Base-by-base conservation (phyloP, 2,888 invertebrate species). In the Caenorhabditis becei region DNA sequence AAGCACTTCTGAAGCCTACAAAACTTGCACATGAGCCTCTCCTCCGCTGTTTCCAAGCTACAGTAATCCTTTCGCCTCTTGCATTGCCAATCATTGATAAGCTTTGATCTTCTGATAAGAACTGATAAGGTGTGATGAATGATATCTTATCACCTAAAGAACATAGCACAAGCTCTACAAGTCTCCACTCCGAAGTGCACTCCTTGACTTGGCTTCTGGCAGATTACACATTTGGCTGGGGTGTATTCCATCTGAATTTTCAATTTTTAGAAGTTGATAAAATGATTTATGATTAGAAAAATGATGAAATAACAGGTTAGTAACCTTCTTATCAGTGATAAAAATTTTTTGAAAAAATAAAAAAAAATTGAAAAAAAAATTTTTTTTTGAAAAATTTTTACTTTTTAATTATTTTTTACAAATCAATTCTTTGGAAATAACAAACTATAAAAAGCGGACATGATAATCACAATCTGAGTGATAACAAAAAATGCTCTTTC, bases 91-190 rank as follows among this genome's bases (percentile, higher is more conserved):
- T 53, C 7, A 26, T 26, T 2, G 3, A 14, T 26, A 26, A 3
- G 24, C 7, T 53, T 7, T 20, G 32, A 32, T 23, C 26, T 20
- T 53, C 26, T 53, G 26, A 26, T 26, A 66, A 37, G 24, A n/a
- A n/a, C n/a, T n/a, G n/a, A n/a, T n/a, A n/a, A n/a, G n/a, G n/a
- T n/a, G n/a, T n/a, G n/a, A n/a, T n/a, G n/a, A n/a, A n/a, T n/a
- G n/a, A n/a, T n/a, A n/a, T n/a, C n/a, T n/a, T n/a, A n/a, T 20
- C 20, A 77, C 77, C 70, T 47, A 18, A 53, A 77, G 53, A 77
- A 77, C 37, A 56, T 49, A 23, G 77, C 77, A 58, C 77, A 77
- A 0, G 70, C 77, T n/a, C 77, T 35, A 35, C 77, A 77, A 8
- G 51, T 56, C 37, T 58, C 35, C 26, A 77, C 70, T 5, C 77